These are phyloP conservation scores for Agrypnia vestita DNA, from an alignment of 1,140 invertebrate species.

Conservation along the genomic window DNA sequence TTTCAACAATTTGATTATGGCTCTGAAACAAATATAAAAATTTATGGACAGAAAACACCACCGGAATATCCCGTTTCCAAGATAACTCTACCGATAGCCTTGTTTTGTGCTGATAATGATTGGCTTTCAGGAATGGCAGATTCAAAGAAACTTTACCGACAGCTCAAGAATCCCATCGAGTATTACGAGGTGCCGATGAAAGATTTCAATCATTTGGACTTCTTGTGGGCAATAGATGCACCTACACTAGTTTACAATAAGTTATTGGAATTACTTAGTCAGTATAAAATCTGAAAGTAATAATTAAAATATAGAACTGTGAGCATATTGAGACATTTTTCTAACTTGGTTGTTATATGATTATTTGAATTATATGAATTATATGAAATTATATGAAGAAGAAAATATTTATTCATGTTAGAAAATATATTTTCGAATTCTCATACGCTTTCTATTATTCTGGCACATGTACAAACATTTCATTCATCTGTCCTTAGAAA, in stretches of 20 bases:
- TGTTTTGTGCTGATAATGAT: constrained; percentile 83
- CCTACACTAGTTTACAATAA: constrained; percentile 76
- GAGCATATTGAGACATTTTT: too few species aligned
- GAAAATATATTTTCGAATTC: too few species aligned
- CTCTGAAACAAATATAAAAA: constrained; percentile 69
- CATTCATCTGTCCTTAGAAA: too few species aligned
- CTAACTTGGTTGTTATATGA: too few species aligned
- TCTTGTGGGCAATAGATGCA: constrained; percentile 79
- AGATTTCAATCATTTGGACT: constrained; percentile 83
- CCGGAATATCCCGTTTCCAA: constrained; percentile 79
- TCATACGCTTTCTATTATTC: too few species aligned
- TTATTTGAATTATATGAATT: too few species aligned
- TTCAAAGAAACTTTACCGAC: constrained; percentile 66
- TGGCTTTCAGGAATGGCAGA: constrained; percentile 76
- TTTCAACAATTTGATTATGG: constrained; percentile 83
- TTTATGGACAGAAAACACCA: constrained; percentile 76
- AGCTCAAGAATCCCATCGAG: constrained; percentile 68
- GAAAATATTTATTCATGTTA: too few species aligned
- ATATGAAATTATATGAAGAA: too few species aligned
- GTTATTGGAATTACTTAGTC: constrained; percentile 70
- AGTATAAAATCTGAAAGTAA: constrained; percentile 61
- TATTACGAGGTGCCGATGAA: constrained; percentile 74
- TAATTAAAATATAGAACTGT: background rate
- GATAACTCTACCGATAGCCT: constrained; percentile 78
- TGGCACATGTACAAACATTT: too few species aligned